Conservation (phyloP, 2,113 vertebrate species). For the Oreocharis arfaki region DNA sequence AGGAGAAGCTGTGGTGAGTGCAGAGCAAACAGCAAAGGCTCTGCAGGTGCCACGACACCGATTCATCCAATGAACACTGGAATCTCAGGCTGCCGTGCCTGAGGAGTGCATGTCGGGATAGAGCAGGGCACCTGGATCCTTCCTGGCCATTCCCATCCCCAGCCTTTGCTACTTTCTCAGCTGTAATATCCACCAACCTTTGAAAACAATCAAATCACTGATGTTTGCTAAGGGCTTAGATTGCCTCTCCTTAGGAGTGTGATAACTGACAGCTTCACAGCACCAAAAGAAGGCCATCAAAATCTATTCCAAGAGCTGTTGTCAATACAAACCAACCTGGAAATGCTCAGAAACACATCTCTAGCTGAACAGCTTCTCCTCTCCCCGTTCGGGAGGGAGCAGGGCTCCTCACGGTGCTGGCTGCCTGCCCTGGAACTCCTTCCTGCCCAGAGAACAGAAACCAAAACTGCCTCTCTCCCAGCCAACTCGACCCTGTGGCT, state of each 20-base stretch:
- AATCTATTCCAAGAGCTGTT: not conserved
- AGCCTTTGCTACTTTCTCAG: not conserved
- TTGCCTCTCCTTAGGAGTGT: not conserved
- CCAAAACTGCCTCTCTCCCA: not conserved
- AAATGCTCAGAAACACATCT: not conserved
- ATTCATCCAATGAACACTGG: rapidly evolving
- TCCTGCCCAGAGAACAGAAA: not conserved
- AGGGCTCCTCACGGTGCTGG: rapidly evolving
- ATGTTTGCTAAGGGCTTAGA: not conserved
- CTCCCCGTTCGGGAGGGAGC: rapidly evolving
- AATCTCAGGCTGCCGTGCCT: rapidly evolving
- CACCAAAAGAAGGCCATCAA: not conserved
- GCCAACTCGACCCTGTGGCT: not conserved
- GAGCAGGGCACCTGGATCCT: not conserved
- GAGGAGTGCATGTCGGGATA: rapidly evolving
- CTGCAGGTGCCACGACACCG: rapidly evolving
- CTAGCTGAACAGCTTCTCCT: not conserved
- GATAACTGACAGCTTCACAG: not conserved
- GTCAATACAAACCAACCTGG: not conserved
- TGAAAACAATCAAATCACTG: not conserved
- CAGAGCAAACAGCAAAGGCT: rapidly evolving
- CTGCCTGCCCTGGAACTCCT: not conserved
- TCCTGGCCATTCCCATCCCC: rapidly evolving
- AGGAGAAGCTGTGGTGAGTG: not conserved
- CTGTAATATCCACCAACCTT: not conserved